Conservation (phyloP, 35 echinoderm and acorn worm genomes). For the Ophioderma brevispina region DNA sequence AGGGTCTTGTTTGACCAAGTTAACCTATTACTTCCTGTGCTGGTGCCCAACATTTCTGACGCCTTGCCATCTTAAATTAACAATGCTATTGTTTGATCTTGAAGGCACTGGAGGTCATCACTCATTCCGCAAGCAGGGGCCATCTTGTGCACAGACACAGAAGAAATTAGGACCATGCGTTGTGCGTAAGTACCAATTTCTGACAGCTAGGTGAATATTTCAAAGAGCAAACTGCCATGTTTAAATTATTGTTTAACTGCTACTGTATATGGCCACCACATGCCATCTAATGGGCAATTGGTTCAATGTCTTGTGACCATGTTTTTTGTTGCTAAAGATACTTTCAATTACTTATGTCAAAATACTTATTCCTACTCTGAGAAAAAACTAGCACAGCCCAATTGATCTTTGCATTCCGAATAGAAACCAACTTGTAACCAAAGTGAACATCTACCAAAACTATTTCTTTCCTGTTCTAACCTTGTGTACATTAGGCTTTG, state of each 20-base stretch:
- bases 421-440: background rate
- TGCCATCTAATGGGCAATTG: background rate
- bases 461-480: background rate
- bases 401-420: background rate
- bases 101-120: constrained; percentile 56
- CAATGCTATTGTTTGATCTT: background rate
- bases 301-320: background rate
- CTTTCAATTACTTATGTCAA: no score
- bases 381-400: background rate
- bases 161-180: constrained; percentile 25
- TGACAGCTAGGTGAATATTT: background rate
- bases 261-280: background rate
- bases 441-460: background rate
- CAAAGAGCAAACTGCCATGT: background rate
- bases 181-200: constrained; percentile 33
- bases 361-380: no score
- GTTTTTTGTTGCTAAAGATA: no score
- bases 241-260: background rate
- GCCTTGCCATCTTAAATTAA: background rate
- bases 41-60: background rate
- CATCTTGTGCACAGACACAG: constrained; percentile 27
- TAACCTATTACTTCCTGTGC: background rate
- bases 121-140: constrained; percentile 38
- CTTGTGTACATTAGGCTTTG: background rate
- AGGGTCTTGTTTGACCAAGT: background rate